Base-by-base conservation (phyloP, 2,797 vertebrate genomes). In the Fistularia tabacaria region DNA sequence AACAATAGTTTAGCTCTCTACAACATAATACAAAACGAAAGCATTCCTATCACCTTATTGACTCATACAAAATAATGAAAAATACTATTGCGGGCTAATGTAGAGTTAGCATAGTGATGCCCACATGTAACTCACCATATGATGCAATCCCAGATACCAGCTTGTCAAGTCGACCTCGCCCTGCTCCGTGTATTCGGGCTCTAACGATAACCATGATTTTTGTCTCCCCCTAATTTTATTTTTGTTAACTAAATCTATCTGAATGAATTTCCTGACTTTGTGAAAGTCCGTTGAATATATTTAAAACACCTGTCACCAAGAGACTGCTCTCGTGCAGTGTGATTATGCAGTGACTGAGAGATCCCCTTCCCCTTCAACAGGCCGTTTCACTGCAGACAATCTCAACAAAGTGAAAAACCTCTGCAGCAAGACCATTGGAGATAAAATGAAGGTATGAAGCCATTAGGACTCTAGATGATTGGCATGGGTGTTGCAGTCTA, bases 391-490 rank as follows among this genome's bases (percentile, higher is more conserved):
- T 38, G 93, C 94, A 6, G 97, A 99, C 85, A 93, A 96, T 85
- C 88, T 99, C 68, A 99, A 99, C 90, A 98, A 98, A 69, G 86
- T 91, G 37, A 98, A 99, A 87, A 99, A 99, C 78, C 82, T 99
- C 6, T 99, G 97, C 89, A 99, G 97, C 92, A 99, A 93, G 86
- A 94, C 92, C 25, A 95, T 98, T 1, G 95, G 96, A 7, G 97
- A 98, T 70, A 99, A 98, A 85, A 98, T 98, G 94, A 99, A 99
- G 94, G 97, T 98, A 88, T 4, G 8, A 6, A 38, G 43, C 3
- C 37, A 42, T 12, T 10, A 10, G 13, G 9, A 13, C 1, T 10
- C 47, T 6, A 37, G 1, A 13, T 9, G 45, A 46, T 9, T 14
- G 9, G 6, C 36, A 46, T 37, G 44, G 38, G 36, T 7, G 8